Conservation (phyloP, 2,888 invertebrate genomes). For the Heliconius charithonia region DNA sequence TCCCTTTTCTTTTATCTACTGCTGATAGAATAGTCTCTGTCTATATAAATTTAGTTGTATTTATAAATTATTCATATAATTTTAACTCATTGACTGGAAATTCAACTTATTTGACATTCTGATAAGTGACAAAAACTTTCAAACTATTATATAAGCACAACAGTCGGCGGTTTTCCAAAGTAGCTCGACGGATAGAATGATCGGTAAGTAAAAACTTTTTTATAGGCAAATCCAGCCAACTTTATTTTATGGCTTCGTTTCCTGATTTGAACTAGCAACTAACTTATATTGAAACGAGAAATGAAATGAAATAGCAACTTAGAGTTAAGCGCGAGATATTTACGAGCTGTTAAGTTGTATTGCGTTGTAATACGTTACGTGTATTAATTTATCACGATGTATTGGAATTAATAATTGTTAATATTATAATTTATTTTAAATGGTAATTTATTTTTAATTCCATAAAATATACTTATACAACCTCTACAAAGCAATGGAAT, state of each 20-base stretch:
- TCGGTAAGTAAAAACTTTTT: conserved; percentile 67
- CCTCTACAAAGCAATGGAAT: background rate
- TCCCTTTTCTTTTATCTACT: conserved; percentile 38
- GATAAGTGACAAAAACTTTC: conserved; percentile 62
- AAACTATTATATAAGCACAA: conserved; percentile 62
- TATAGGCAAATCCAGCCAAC: background rate
- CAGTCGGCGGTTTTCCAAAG: conserved; percentile 61
- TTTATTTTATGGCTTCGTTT: background rate
- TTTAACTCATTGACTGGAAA: conserved; percentile 12
- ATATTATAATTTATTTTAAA: no score
- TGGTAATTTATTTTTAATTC: background rate
- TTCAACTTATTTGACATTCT: conserved; percentile 18
- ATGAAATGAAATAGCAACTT: background rate
- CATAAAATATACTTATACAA: background rate
- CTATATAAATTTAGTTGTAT: conserved; percentile 4
- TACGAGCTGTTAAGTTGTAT: background rate
- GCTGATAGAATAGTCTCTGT: conserved; percentile 31
- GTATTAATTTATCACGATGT: background rate
- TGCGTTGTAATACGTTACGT: no score
- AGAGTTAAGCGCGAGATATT: background rate
- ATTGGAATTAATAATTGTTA: background rate
- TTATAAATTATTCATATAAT: conserved; percentile 21
- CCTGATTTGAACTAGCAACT: background rate
- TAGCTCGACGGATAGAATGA: conserved; percentile 68
- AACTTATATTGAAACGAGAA: background rate